Percentiles rank a stretch among this genome's conserved stretches.
Evolutionary conservation across 2,113 vertebrate species (phyloP).

Genomic region (Desmodus rotundus): DNA sequence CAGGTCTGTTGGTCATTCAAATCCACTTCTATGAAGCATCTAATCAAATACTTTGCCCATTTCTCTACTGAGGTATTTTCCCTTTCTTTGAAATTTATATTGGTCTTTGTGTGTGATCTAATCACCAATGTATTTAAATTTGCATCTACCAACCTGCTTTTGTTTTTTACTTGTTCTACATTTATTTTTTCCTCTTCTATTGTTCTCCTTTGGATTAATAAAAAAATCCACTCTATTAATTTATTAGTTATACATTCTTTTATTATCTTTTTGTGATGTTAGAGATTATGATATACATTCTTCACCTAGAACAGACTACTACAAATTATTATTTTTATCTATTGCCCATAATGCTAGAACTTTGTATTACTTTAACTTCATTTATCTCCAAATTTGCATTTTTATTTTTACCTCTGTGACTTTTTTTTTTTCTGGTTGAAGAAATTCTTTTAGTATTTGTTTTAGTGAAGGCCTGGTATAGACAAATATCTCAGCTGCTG

Average conservation of each 20-base stretch:
- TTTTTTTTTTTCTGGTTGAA: not conserved
- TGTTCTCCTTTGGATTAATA: not conserved
- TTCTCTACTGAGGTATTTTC: not conserved
- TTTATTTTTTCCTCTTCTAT: not conserved
- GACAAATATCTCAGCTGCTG: not conserved
- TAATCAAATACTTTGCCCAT: not conserved
- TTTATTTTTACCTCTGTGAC: not conserved
- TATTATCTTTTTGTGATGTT: not conserved
- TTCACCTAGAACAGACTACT: not conserved
- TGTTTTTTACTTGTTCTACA: not conserved
- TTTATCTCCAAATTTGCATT: not conserved
- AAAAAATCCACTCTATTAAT: not conserved
- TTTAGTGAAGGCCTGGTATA: not conserved
- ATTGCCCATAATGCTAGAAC: not conserved
- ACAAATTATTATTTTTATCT: not conserved
- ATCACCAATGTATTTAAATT: not conserved
- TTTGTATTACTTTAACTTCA: not conserved
- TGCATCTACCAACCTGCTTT: not conserved
- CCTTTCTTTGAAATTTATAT: not conserved
- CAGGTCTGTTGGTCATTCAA: not conserved
- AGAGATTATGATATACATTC: not conserved
- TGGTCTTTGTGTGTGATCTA: not conserved
- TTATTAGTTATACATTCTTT: not conserved
- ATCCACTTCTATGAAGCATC: not conserved
- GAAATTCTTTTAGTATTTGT: not conserved